Percentiles rank a stretch among this genome's conserved stretches.
phyloP scores from a whole-genome alignment of 2,797 vertebrate species.

The Gymnoscopelus braueri region DNA sequence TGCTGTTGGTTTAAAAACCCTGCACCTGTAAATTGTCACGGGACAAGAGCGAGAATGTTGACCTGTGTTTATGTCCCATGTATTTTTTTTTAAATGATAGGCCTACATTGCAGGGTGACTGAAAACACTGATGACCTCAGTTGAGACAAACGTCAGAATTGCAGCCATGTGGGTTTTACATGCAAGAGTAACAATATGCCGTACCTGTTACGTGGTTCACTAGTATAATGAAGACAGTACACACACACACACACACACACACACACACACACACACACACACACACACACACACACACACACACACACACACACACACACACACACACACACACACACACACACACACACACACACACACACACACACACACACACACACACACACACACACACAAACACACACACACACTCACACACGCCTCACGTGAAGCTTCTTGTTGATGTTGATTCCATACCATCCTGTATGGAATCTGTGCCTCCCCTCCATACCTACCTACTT shows the following conservation, averaged over 20 bases:
- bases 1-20: too few species aligned
- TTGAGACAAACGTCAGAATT: neutral
- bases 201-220: neutral
- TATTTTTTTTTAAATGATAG: too few species aligned
- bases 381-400: neutral
- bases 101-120: too few species aligned
- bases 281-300: neutral
- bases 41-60: too few species aligned
- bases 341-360: neutral
- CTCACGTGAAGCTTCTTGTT: constrained; percentile 22
- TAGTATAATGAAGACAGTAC: neutral
- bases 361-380: neutral
- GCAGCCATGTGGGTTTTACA: neutral
- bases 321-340: neutral
- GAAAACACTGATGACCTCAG: too few species aligned
- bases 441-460: constrained; percentile 26
- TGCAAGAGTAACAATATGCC: too few species aligned
- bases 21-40: too few species aligned
- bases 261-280: neutral
- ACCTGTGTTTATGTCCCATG: too few species aligned
- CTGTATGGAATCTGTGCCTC: constrained; percentile 39
- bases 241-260: neutral
- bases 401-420: constrained; percentile 11
- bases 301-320: neutral
- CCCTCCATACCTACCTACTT: constrained; percentile 31